These are phyloP conservation scores for Corythaeola cristata DNA, from an alignment of 2,113 vertebrate species.

Conservation along the genomic window DNA sequence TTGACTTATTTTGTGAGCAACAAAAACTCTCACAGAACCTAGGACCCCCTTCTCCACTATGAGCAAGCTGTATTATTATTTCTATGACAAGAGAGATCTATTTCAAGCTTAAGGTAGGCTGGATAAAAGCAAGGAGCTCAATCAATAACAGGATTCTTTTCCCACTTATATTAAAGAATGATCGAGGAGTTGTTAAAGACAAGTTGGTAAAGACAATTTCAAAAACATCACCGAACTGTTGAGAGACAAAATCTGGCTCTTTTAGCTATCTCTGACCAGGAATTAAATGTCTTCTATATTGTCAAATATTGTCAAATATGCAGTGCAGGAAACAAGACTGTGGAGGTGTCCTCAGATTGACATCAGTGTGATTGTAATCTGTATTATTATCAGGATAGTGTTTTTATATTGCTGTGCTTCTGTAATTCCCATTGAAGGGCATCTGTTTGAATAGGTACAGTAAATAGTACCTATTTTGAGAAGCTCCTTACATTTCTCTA, in stretches of 20 bases:
- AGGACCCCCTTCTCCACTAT: not conserved
- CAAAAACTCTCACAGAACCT: not conserved
- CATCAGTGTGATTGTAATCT: not conserved
- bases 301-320: not conserved
- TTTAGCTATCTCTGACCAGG: not conserved
- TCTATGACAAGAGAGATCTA: constrained; percentile 10
- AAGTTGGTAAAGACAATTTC: not conserved
- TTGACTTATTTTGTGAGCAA: not conserved
- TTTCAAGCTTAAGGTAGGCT: constrained; percentile 8
- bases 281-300: not conserved
- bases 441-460: not conserved
- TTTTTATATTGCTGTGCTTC: not conserved
- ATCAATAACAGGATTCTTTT: not conserved
- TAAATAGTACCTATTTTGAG: constrained; percentile 10
- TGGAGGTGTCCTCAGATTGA: not conserved
- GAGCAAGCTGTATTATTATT: constrained; percentile 22
- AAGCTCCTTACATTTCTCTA: not conserved
- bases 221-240: not conserved
- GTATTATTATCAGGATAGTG: not conserved
- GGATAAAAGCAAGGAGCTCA: constrained; percentile 11
- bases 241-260: not conserved
- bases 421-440: not conserved
- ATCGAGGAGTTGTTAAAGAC: not conserved
- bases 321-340: not conserved
- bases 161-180: not conserved